Percentiles rank a stretch among this genome's conserved stretches.
phyloP scores from a whole-genome alignment of 2,113 vertebrate species.

The Aspidoscelis tigris region DNA sequence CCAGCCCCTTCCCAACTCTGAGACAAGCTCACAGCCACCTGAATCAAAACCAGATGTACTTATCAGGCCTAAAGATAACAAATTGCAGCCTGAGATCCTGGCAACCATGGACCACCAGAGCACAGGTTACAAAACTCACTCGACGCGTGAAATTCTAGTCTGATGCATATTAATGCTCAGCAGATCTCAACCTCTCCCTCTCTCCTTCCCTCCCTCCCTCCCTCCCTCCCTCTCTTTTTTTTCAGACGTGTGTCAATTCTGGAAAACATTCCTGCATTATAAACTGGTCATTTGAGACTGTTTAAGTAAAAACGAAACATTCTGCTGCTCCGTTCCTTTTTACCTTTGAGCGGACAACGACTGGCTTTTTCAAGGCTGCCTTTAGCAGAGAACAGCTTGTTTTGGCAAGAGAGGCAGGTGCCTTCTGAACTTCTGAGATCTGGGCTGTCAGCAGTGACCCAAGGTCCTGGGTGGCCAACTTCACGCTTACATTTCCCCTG shows the following conservation, averaged over 20 bases:
- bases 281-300: slow-evolving; percentile 76
- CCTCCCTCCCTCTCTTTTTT: background rate
- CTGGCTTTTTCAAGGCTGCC: slow-evolving; percentile 73
- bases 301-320: slow-evolving; percentile 73
- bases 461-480: slow-evolving; percentile 82
- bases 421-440: slow-evolving; percentile 73
- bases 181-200: slow-evolving; percentile 63
- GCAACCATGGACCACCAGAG: slow-evolving; percentile 87
- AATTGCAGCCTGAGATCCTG: slow-evolving; percentile 86
- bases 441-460: slow-evolving; percentile 79
- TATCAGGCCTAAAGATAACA: slow-evolving; percentile 96
- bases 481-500: slow-evolving; percentile 77
- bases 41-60: slow-evolving; percentile 99
- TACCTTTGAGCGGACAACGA: slow-evolving; percentile 66
- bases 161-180: slow-evolving; percentile 75
- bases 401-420: slow-evolving; percentile 83
- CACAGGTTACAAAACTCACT: slow-evolving; percentile 75
- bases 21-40: slow-evolving; percentile 87
- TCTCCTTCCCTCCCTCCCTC: too few species aligned
- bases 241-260: slow-evolving; percentile 53
- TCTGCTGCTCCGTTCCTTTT: slow-evolving; percentile 51
- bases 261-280: slow-evolving; percentile 72
- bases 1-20: slow-evolving; percentile 78
- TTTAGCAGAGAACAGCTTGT: slow-evolving; percentile 76
- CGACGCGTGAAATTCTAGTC: slow-evolving; percentile 74